phyloP scores from a whole-genome alignment of 2,888 invertebrate species.

The Itoplectis maculator region DNA sequence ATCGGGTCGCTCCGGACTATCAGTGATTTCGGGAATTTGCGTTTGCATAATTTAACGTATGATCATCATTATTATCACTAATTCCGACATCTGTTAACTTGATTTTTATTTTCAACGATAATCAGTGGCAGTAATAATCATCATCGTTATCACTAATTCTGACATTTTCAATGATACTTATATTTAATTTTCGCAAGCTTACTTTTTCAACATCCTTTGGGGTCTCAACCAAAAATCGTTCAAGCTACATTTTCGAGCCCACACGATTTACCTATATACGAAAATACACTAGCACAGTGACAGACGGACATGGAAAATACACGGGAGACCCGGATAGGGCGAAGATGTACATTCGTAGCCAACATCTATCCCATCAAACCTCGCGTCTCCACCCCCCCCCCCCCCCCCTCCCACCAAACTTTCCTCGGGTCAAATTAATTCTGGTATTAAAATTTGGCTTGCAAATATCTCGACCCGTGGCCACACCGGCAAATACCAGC shows the following conservation, averaged over 20 bases:
- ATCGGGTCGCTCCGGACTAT: too few species aligned
- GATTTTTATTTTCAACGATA: too few species aligned
- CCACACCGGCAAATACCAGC: conserved; percentile 70
- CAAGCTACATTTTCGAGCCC: neutral
- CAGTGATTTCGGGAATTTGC: neutral
- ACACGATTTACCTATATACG: conserved; percentile 3
- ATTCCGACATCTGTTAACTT: too few species aligned
- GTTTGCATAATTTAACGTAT: neutral
- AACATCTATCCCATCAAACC: conserved; percentile 65
- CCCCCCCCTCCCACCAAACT: conserved; percentile 55
- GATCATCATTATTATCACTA: neutral
- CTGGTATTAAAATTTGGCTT: conserved; percentile 85
- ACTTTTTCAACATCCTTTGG: too few species aligned
- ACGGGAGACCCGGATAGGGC: conserved; percentile 33
- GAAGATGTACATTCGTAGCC: conserved; percentile 50
- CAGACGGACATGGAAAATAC: conserved; percentile 19
- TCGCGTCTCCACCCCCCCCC: conserved; percentile 5
- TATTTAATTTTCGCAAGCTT: too few species aligned
- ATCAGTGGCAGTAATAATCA: too few species aligned
- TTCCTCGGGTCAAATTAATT: conserved; percentile 84
- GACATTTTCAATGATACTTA: too few species aligned
- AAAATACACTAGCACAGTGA: conserved; percentile 2
- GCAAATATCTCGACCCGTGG: conserved; percentile 84
- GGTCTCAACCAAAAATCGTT: too few species aligned
- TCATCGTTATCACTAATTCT: too few species aligned